Conservation (phyloP, 2,797 vertebrate genomes). For the Sebastes nivosus region DNA sequence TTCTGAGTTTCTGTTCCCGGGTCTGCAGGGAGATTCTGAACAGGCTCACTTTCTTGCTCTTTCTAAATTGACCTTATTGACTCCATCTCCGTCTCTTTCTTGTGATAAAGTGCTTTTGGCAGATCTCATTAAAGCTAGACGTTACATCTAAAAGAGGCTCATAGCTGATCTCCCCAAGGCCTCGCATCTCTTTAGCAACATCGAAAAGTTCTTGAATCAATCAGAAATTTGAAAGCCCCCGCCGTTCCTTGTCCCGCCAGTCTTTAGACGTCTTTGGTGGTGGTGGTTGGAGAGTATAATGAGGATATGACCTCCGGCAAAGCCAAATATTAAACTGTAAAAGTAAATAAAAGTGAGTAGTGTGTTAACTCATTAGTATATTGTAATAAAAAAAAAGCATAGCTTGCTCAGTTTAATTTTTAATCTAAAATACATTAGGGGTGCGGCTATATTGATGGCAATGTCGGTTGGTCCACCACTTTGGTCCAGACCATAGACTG, state of each 20-base stretch:
- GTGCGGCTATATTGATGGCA: neutral
- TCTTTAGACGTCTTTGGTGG: constrained; percentile 12
- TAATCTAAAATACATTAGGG: neutral
- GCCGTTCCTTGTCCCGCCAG: constrained; percentile 19
- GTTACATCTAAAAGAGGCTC: constrained; percentile 61
- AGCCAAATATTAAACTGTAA: constrained; percentile 5
- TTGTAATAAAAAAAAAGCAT: neutral
- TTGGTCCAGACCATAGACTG: neutral
- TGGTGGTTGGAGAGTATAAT: constrained; percentile 7
- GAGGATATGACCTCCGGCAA: constrained; percentile 1
- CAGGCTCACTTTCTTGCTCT: constrained; percentile 42
- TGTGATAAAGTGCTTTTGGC: constrained; percentile 71
- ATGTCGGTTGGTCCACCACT: neutral
- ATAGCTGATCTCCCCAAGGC: constrained; percentile 55
- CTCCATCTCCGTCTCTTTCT: constrained; percentile 62
- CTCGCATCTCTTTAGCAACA: constrained; percentile 56
- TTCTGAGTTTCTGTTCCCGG: constrained; percentile 14
- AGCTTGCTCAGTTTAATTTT: neutral
- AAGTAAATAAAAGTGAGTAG: neutral
- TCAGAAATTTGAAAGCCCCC: constrained; percentile 58
- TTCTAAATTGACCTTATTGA: constrained; percentile 69
- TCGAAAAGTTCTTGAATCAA: constrained; percentile 64
- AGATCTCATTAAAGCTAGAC: constrained; percentile 71
- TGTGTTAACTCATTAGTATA: neutral
- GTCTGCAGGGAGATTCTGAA: constrained; percentile 49